Evolutionary conservation across 2,113 vertebrate species (phyloP).

Genomic region (Grallaria varia): DNA sequence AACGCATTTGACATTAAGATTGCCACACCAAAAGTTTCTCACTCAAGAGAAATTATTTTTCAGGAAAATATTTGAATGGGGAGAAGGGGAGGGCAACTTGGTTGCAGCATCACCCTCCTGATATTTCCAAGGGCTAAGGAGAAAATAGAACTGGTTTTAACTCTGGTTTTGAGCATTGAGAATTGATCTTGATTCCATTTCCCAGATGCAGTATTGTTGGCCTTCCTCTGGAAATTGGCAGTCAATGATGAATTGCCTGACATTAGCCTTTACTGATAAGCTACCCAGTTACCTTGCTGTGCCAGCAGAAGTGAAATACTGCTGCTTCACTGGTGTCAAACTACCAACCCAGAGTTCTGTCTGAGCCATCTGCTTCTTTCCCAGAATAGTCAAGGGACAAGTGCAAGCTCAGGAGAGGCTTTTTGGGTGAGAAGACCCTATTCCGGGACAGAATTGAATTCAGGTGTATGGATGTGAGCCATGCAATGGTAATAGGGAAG

Average conservation of each 20-base stretch:
- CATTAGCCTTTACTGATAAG: not conserved
- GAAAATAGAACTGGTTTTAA: not conserved
- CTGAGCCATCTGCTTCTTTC: not conserved
- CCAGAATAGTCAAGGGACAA: not conserved
- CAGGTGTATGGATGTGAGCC: not conserved
- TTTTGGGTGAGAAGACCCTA: not conserved
- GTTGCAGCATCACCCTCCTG: not conserved
- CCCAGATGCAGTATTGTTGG: not conserved
- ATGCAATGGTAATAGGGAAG: accelerated
- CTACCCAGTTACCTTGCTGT: not conserved
- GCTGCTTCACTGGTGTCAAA: not conserved
- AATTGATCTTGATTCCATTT: not conserved
- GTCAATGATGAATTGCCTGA: not conserved
- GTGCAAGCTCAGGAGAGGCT: not conserved
- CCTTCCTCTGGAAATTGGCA: not conserved
- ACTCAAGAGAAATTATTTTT: not conserved
- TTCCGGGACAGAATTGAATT: not conserved
- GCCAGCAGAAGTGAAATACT: not conserved
- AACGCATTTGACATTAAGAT: accelerated
- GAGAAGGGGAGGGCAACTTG: no score
- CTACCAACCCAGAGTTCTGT: not conserved
- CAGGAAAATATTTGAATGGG: not conserved
- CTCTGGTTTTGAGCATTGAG: not conserved
- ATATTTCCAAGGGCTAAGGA: not conserved
- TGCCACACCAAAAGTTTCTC: not conserved